A percentile compares a stretch with the other conserved stretches of the same genome.
phyloP scores from a whole-genome alignment of 2,797 vertebrate genomes.

The Delichon dasypus region DNA sequence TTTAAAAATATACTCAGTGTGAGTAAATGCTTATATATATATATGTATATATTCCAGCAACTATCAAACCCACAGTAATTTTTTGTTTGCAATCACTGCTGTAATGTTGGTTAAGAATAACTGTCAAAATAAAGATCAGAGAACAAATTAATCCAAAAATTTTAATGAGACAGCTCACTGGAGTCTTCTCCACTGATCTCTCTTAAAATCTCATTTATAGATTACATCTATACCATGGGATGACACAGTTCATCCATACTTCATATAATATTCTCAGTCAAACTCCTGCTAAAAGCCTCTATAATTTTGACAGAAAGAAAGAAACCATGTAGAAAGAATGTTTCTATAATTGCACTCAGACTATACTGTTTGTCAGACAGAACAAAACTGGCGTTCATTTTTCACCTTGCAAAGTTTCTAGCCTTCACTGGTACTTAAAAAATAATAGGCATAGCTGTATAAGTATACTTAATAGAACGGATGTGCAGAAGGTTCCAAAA shows the following conservation, averaged over 20 bases:
- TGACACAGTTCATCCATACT: background rate
- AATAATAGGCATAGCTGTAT: background rate
- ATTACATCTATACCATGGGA: background rate
- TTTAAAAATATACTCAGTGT: background rate
- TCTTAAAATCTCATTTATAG: background rate
- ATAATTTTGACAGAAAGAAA: background rate
- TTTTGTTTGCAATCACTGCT: background rate
- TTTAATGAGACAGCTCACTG: background rate
- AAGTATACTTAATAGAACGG: background rate
- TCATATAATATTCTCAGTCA: background rate
- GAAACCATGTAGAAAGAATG: background rate
- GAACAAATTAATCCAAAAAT: background rate
- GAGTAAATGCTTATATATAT: background rate
- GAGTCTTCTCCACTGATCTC: background rate
- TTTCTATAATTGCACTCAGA: background rate
- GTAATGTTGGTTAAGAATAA: background rate
- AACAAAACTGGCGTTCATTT: background rate
- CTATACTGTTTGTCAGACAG: background rate
- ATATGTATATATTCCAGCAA: background rate
- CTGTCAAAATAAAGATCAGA: constrained; percentile 22
- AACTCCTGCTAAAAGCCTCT: background rate
- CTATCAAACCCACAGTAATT: background rate
- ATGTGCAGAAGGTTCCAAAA: background rate
- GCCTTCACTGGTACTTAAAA: background rate
- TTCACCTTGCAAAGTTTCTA: background rate